phyloP scores from a whole-genome alignment of 2,113 vertebrate species.

The Perca schrenkii region DNA sequence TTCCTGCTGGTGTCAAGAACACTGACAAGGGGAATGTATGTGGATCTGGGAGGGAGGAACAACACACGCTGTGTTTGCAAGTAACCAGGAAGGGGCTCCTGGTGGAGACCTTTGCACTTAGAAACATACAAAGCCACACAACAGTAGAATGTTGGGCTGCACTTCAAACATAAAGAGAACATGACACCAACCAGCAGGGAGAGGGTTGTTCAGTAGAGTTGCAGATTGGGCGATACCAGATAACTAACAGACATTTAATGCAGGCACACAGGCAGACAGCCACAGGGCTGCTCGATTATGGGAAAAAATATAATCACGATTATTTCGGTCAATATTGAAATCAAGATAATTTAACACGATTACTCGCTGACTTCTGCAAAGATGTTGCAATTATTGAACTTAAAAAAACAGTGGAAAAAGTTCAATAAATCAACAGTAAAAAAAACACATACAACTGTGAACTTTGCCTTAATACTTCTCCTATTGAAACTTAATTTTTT shows the following conservation, averaged over 20 bases:
- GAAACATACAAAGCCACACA: conserved; percentile 16
- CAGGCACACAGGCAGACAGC: conserved; percentile 7
- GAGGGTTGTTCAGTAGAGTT: conserved; percentile 22
- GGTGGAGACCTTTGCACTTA: conserved; percentile 46
- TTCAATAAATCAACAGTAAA: too few relatives aligned
- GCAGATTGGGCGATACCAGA: conserved; percentile 46
- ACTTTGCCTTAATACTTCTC: too few relatives aligned
- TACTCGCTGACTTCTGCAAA: too few relatives aligned
- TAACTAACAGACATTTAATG: conserved; percentile 24
- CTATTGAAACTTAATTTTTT: too few relatives aligned
- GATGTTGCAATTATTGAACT: too few relatives aligned
- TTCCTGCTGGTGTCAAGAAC: conserved; percentile 73
- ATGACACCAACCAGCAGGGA: conserved; percentile 10
- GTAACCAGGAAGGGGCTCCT: conserved; percentile 71
- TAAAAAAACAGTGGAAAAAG: too few relatives aligned
- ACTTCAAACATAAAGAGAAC: conserved; percentile 25
- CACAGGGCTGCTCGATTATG: not conserved
- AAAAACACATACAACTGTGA: too few relatives aligned
- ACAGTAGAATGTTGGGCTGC: not conserved
- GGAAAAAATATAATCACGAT: too few relatives aligned
- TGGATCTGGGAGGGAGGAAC: conserved; percentile 43
- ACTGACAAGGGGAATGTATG: conserved; percentile 55
- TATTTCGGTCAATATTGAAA: too few relatives aligned
- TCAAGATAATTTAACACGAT: too few relatives aligned
- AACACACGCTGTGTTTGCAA: conserved; percentile 61